These are phyloP conservation scores for Apeira syringaria DNA, from an alignment of 2,888 invertebrate species.

Conservation along the genomic window DNA sequence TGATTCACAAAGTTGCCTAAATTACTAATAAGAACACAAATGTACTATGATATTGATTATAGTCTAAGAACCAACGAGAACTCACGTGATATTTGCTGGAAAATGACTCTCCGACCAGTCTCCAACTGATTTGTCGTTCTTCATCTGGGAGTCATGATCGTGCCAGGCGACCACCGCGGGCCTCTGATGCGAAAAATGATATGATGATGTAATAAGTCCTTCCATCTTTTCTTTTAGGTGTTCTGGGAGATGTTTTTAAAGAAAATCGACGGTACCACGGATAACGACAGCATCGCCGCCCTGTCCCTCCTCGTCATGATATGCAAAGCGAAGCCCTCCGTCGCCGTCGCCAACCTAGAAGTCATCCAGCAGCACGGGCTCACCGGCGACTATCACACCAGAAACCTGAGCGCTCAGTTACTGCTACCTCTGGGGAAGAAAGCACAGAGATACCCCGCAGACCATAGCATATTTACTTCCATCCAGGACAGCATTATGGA, in stretches of 20 bases:
- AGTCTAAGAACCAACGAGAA: too few species aligned
- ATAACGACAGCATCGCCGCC: conserved; percentile 89
- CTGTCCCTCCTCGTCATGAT: conserved; percentile 91
- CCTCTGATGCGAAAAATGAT: too few species aligned
- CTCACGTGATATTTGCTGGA: too few species aligned
- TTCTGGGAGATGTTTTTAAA: conserved; percentile 94
- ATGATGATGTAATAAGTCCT: too few species aligned
- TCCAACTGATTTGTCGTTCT: too few species aligned
- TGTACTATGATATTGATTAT: too few species aligned
- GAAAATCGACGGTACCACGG: conserved; percentile 87
- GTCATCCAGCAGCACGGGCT: conserved; percentile 89
- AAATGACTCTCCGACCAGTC: too few species aligned
- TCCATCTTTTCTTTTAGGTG: conserved; percentile 71
- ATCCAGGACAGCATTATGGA: conserved; percentile 70
- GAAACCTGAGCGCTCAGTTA: conserved; percentile 62
- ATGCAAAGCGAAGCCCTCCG: conserved; percentile 81
- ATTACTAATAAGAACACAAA: too few species aligned
- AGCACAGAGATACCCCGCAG: conserved; percentile 63
- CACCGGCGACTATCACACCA: conserved; percentile 72
- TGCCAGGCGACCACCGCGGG: too few species aligned
- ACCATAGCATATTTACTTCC: conserved; percentile 60
- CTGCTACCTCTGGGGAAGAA: conserved; percentile 62
- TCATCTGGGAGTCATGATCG: too few species aligned
- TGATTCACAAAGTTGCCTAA: too few species aligned
- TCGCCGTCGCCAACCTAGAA: conserved; percentile 87